These are phyloP conservation scores for Ylistrum balloti DNA, from an alignment of 1,140 invertebrate genomes.

Conservation along the genomic window DNA sequence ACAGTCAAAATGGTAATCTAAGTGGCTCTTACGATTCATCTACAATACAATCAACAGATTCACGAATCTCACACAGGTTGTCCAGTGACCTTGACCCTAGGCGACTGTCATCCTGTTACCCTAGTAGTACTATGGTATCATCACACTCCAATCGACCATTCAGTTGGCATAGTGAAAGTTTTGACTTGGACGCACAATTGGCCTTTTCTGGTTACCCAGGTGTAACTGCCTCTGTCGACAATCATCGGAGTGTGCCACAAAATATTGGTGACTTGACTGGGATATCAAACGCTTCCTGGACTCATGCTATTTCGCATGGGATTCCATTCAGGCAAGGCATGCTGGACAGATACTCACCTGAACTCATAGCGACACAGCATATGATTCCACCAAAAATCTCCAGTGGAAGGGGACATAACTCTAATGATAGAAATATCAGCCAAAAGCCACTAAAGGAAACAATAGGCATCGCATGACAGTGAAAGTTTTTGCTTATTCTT, in stretches of 20 bases:
- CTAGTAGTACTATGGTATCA: constrained; percentile 68
- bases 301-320: constrained; percentile 67
- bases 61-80: constrained; percentile 66
- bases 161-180: constrained; percentile 80
- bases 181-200: constrained; percentile 76
- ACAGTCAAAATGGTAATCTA: constrained; percentile 64
- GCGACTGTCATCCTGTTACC: constrained; percentile 75
- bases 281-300: constrained; percentile 61
- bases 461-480: constrained; percentile 75
- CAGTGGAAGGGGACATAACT: constrained; percentile 74
- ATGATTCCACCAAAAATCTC: constrained; percentile 77
- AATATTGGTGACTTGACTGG: constrained; percentile 65
- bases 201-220: constrained; percentile 49
- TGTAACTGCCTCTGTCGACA: constrained; percentile 62
- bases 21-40: constrained; percentile 74
- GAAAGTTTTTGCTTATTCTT: background rate
- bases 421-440: constrained; percentile 70
- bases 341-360: constrained; percentile 68
- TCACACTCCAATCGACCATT: constrained; percentile 73
- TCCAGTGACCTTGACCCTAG: constrained; percentile 75
- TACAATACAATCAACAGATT: constrained; percentile 76
- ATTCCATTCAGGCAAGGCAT: constrained; percentile 54
- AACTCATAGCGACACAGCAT: constrained; percentile 68
- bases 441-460: constrained; percentile 78
- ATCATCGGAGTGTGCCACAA: constrained; percentile 74